phyloP scores from a whole-genome alignment of 2,113 vertebrate species.

The human (Homo sapiens) region GRCh38 chr7:145447001-145447500 shows the following conservation, averaged over 20 bases:
- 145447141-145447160: slow-evolving; percentile 64
- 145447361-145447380: slow-evolving; percentile 72
- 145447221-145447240: slow-evolving; percentile 70
- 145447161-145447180: slow-evolving; percentile 73
- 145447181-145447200: slow-evolving; percentile 54
- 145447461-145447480: slow-evolving; percentile 38
- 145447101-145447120: slow-evolving; percentile 50
- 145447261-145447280: slow-evolving; percentile 76
- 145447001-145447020: background rate
- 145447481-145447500: slow-evolving; percentile 26
- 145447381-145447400: slow-evolving; percentile 79
- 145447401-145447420: slow-evolving; percentile 70
- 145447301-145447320: slow-evolving; percentile 80
- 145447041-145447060: background rate
- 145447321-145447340: slow-evolving; percentile 81
- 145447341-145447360: slow-evolving; percentile 77
- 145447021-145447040: background rate
- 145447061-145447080: slow-evolving; percentile 25
- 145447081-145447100: slow-evolving; percentile 44
- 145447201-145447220: slow-evolving; percentile 74
- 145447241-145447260: slow-evolving; percentile 76
- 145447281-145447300: slow-evolving; percentile 82
- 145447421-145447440: slow-evolving; percentile 69
- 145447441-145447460: slow-evolving; percentile 43
- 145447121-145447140: slow-evolving; percentile 62